Evolutionary conservation across 2,888 invertebrate species (phyloP).

Genomic region (Stenichneumon culpator): DNA sequence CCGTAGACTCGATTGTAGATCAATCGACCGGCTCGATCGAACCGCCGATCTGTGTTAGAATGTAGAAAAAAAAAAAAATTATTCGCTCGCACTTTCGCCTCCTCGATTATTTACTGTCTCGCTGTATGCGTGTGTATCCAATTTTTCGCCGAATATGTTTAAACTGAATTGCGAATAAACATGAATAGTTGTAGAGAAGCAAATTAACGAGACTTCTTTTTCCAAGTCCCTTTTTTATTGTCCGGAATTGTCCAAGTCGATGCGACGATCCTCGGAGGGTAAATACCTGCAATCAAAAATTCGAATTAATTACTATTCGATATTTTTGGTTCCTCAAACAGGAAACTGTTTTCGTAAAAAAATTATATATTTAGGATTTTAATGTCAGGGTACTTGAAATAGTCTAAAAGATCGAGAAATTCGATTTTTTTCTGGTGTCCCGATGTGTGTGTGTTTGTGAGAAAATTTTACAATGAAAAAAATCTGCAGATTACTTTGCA

Average conservation of each 20-base stretch:
- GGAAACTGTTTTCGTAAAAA: no score
- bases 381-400: no score
- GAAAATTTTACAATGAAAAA: no score
- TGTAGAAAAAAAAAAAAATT: not conserved
- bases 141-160: not conserved
- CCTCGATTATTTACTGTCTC: not conserved
- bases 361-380: no score
- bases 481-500: no score
- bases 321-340: no score
- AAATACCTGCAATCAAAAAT: no score
- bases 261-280: not conserved
- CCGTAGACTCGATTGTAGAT: not conserved
- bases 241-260: not conserved
- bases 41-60: not conserved
- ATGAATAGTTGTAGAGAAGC: not conserved
- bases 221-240: not conserved
- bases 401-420: no score
- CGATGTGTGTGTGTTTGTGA: no score
- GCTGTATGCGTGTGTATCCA: not conserved
- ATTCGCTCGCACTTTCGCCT: not conserved
- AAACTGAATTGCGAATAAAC: constrained; percentile 5
- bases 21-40: not conserved
- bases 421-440: no score
- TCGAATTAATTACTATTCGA: no score
- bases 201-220: not conserved